Conservation (phyloP, 1,140 invertebrate genomes). For the Neodiprion fabricii region DNA sequence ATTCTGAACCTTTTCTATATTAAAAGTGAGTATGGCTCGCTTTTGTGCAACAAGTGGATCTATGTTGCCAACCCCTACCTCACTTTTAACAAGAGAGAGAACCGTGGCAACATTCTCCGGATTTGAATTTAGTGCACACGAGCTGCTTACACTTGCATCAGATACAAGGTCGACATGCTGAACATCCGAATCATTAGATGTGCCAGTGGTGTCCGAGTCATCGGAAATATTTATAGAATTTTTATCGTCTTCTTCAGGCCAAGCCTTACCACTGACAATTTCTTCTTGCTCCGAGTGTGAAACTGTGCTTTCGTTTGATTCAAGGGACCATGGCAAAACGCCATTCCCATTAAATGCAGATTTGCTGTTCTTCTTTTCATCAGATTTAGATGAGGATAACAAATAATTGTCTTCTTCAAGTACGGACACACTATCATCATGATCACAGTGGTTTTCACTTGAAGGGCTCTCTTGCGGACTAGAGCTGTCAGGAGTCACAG, state of each 20-base stretch:
- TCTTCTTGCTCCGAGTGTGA: neutral
- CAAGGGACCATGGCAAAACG: neutral
- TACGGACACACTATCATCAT: neutral
- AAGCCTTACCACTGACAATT: neutral
- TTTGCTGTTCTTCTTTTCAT: neutral
- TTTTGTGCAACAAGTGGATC: slow-evolving; percentile 36
- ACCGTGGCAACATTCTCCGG: slow-evolving; percentile 23
- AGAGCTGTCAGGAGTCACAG: neutral
- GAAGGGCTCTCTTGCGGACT: neutral
- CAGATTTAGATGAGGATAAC: neutral
- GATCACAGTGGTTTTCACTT: neutral
- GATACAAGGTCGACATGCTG: neutral
- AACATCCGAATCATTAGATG: neutral
- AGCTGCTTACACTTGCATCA: neutral
- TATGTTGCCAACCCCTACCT: slow-evolving; percentile 32
- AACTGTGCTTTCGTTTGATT: neutral
- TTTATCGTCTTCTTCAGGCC: neutral
- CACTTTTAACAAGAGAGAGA: slow-evolving; percentile 26
- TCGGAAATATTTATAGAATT: neutral
- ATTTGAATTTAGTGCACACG: slow-evolving; percentile 6
- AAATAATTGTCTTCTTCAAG: neutral
- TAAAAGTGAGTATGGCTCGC: slow-evolving; percentile 29
- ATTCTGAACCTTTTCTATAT: slow-evolving; percentile 30
- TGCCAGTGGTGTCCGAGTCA: neutral
- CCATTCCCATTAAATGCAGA: neutral